phyloP scores from a whole-genome alignment of 2,888 invertebrate genomes.

The Lepidocyrtinus sp. region DNA sequence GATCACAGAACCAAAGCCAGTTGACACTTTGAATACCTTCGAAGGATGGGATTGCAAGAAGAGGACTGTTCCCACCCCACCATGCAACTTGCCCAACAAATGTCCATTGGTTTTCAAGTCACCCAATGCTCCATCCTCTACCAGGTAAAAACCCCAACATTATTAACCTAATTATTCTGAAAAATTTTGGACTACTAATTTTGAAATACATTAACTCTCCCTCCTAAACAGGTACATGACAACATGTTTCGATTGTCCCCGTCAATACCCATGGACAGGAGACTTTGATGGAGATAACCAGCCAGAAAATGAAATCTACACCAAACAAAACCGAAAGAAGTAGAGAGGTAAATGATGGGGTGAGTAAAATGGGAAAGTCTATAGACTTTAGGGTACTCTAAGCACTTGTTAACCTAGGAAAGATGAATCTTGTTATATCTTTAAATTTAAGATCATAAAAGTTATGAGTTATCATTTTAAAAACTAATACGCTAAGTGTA shows the following conservation, averaged over 20 bases:
- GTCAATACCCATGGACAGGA: conserved; percentile 83
- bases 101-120: conserved; percentile 87
- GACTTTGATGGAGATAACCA: conserved; percentile 68
- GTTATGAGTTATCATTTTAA: not conserved
- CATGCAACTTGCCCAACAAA: conserved; percentile 86
- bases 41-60: conserved; percentile 87
- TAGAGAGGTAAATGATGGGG: conserved; percentile 18
- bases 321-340: conserved; percentile 68
- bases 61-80: conserved; percentile 80
- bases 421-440: not conserved
- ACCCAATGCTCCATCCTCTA: conserved; percentile 75
- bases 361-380: not conserved
- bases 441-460: not conserved
- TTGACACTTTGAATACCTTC: conserved; percentile 80
- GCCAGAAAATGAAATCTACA: conserved; percentile 69
- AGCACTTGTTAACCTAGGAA: too few relatives aligned
- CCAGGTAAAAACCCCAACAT: conserved; percentile 57
- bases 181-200: not conserved
- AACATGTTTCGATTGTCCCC: conserved; percentile 89
- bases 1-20: conserved; percentile 88
- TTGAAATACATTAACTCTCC: not conserved
- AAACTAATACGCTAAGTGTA: too few relatives aligned
- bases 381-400: not conserved
- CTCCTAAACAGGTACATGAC: conserved; percentile 83
- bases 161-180: not conserved